phyloP scores from a whole-genome alignment of 2,888 invertebrate genomes.

The Ecdyonurus torrentis region DNA sequence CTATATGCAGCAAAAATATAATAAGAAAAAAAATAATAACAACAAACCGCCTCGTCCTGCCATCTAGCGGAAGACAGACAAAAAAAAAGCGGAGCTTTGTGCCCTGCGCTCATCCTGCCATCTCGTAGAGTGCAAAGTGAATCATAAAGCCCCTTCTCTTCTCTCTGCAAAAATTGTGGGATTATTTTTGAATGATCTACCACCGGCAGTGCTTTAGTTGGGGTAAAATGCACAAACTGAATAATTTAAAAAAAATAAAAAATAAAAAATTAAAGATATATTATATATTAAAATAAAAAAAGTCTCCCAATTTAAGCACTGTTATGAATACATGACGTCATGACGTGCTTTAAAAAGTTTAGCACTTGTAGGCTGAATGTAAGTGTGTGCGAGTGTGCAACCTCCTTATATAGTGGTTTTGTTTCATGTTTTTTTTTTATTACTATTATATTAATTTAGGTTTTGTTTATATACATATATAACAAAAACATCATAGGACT shows the following conservation, averaged over 20 bases:
- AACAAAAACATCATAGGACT: no score
- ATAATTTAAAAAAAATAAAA: background rate
- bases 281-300: background rate
- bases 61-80: conserved; percentile 26
- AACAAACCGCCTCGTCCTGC: conserved; percentile 23
- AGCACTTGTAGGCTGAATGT: no score
- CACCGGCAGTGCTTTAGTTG: background rate
- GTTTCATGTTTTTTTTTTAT: no score
- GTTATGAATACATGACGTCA: background rate
- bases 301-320: background rate
- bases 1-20: conserved; percentile 6
- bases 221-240: background rate
- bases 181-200: background rate
- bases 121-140: background rate
- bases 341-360: no score
- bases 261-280: background rate
- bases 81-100: background rate
- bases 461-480: no score
- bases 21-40: conserved; percentile 21
- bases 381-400: background rate
- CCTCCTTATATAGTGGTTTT: no score
- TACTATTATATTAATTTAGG: no score
- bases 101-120: background rate
- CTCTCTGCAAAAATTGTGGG: background rate
- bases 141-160: background rate